Base-by-base conservation (phyloP, 1,140 invertebrate genomes). In the Anagrus nilaparvatae region DNA sequence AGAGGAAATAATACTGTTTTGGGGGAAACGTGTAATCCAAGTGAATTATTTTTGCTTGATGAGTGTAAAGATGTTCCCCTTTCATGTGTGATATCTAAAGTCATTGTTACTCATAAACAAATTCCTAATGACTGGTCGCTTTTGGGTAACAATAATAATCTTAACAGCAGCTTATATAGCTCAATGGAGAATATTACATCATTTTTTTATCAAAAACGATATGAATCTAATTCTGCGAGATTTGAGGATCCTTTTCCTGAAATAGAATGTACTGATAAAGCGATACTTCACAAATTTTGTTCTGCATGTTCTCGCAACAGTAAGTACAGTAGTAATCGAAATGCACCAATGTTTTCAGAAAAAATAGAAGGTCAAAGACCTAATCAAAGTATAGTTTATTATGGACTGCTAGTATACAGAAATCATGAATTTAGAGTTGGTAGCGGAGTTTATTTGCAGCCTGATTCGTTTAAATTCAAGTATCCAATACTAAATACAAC, bases 31-130 rank as follows among this genome's bases (percentile, higher is more conserved):
- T 74, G 80, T 12, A 78, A 89, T 64, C 76, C 80, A 1, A 62
- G 75, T 35, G 86, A 92, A 70, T 55, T 90, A 14, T 89, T 87
- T 67, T 53, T 79, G n/a, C 70, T 76, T 1, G 76, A 87, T 53
- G 74, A 80, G 40, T 91, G 87, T 61, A 76, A 80, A 44, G 76
- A 83, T 44, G 71, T 75, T 24, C 73, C 75, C 1, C 56, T 85
- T 2, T 73, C 65, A 34, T 74, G 73, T 10, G 68, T 83, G 35
- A 56, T 61, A n/a, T 56, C 53, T 16, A 74, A 72, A 58, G 71
- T 69, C 14, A 59, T 58, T 5, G 60, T 64, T 12, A 37, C 50
- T 9, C 17, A n/a, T 7, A 18, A 44, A n/a, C 10, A 2, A 6
- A 23, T 42, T 29, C 47, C 41, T 5, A 23, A 40, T 37, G 43